Evolutionary conservation across 2,113 vertebrate genomes (phyloP).

Genomic region (Takifugu bimaculatus): DNA sequence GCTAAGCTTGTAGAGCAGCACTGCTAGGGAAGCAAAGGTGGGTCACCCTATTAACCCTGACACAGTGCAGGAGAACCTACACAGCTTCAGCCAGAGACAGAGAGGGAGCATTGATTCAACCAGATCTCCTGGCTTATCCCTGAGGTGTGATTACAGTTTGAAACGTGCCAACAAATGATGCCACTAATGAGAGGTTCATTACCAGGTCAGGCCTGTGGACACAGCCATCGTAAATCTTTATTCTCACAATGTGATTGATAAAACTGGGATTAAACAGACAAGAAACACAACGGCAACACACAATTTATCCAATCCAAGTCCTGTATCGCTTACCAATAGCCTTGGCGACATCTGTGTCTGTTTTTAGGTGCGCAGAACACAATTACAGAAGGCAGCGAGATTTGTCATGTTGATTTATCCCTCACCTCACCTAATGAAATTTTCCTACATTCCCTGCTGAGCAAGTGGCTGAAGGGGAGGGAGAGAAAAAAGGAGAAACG

Average conservation of each 20-base stretch:
- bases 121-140: constrained; percentile 27
- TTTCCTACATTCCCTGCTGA: constrained; percentile 55
- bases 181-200: constrained; percentile 69
- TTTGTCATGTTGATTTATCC: constrained; percentile 74
- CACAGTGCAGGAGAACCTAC: not conserved
- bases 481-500: constrained; percentile 28
- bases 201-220: constrained; percentile 45
- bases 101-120: constrained; percentile 30
- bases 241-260: constrained; percentile 4
- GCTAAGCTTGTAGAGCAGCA: constrained; percentile 13
- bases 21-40: not conserved
- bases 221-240: constrained; percentile 20
- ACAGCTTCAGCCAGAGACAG: constrained; percentile 1
- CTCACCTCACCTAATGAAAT: constrained; percentile 64
- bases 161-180: constrained; percentile 47
- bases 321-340: constrained; percentile 18
- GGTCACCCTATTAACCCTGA: constrained; percentile 45
- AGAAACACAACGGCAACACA: not conserved
- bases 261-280: constrained; percentile 4
- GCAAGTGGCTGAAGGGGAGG: constrained; percentile 40
- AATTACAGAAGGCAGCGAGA: constrained; percentile 59
- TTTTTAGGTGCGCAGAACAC: constrained; percentile 66
- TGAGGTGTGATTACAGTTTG: constrained; percentile 30
- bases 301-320: not conserved
- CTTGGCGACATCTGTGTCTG: constrained; percentile 19